Percentiles rank a stretch among this genome's conserved stretches.
Evolutionary conservation across 23 tunicate genomes (phyloP).

Genomic region (Halocynthia roretzi): DNA sequence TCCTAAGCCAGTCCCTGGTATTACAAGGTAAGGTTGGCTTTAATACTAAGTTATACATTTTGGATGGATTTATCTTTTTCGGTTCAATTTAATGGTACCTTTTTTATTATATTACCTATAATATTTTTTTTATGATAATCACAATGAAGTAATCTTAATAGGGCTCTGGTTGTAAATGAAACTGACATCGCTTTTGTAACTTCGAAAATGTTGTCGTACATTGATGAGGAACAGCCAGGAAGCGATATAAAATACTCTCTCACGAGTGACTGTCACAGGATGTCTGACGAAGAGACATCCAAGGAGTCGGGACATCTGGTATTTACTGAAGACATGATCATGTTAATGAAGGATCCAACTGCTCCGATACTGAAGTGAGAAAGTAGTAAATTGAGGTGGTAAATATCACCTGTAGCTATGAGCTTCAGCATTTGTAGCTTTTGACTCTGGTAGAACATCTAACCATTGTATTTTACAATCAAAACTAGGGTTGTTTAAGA

Average conservation of each 20-base stretch:
- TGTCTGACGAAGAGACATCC: constrained; percentile 9
- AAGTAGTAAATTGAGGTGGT: background rate
- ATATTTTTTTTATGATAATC: background rate
- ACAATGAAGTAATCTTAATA: constrained; percentile 3
- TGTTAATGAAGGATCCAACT: constrained; percentile 83
- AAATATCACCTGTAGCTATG: no score
- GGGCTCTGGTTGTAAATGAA: constrained; percentile 70
- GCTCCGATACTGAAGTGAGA: constrained; percentile 52
- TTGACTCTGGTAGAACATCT: no score
- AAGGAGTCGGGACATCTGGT: constrained; percentile 59
- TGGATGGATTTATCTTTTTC: background rate
- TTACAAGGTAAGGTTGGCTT: constrained; percentile 45
- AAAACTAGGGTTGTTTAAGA: no score
- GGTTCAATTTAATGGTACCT: no score
- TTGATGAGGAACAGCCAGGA: constrained; percentile 56
- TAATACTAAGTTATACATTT: background rate
- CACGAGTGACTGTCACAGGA: constrained; percentile 14
- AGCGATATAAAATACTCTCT: constrained; percentile 41
- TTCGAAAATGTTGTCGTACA: constrained; percentile 31
- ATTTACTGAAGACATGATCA: constrained; percentile 68
- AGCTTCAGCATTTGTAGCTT: no score
- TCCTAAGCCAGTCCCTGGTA: constrained; percentile 63
- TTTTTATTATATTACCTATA: background rate
- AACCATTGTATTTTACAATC: no score
- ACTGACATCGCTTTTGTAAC: constrained; percentile 65